These are phyloP conservation scores for Leptodactylus fuscus DNA, from an alignment of 2,113 vertebrate species.

Conservation along the genomic window DNA sequence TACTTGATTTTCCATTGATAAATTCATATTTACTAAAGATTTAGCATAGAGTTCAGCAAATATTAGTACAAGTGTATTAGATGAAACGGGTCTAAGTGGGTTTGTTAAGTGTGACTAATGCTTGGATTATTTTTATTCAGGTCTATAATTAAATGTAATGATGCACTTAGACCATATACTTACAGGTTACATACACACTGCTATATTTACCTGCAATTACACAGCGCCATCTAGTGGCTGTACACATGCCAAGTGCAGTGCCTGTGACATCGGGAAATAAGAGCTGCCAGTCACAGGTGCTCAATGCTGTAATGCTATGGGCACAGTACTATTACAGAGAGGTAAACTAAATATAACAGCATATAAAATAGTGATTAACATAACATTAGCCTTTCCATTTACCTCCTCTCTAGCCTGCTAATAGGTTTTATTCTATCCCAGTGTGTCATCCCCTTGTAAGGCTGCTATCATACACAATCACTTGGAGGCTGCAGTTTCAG, in stretches of 20 bases:
- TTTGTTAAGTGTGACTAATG: conserved; percentile 36
- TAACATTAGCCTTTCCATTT: not conserved
- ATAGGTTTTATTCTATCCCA: too few relatives aligned
- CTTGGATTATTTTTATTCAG: conserved; percentile 5
- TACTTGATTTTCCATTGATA: too few relatives aligned
- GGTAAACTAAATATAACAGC: too few relatives aligned
- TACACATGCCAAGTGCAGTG: too few relatives aligned
- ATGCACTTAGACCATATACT: not conserved
- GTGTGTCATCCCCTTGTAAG: too few relatives aligned
- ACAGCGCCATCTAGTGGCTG: conserved; percentile 30
- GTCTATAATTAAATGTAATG: conserved; percentile 30
- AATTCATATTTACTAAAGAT: too few relatives aligned
- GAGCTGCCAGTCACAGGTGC: not conserved
- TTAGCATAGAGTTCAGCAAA: not conserved
- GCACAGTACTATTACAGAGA: too few relatives aligned
- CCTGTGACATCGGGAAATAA: not conserved
- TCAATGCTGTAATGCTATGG: not conserved
- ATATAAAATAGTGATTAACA: too few relatives aligned
- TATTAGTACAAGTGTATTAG: not conserved
- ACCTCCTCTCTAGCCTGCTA: not conserved
- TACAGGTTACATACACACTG: not conserved
- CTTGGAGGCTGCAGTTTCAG: too few relatives aligned
- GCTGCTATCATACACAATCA: too few relatives aligned
- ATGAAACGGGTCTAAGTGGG: not conserved
- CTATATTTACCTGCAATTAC: not conserved